Evolutionary conservation across 2,888 invertebrate species (phyloP), one percentile per base, ranked within the genome.

Genomic region (Cataglyphis albicans): DNA sequence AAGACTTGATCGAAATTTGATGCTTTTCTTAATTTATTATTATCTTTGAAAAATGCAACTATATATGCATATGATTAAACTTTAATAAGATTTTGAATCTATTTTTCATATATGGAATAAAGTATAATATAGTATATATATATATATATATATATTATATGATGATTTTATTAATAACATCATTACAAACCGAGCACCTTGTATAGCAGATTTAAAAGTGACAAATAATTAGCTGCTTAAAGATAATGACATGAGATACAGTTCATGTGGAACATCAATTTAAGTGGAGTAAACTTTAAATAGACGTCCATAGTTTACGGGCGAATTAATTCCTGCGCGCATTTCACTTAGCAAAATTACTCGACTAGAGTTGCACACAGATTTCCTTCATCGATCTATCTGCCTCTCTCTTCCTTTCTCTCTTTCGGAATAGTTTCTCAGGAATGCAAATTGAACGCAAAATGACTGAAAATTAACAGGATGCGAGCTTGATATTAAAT

Each of bases 261-360:
- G 35, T 70, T 61, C 35, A 21, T 25, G 55, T 12, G 72, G 44
- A 55, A 59, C 72, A n/a, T 80, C 29, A 61, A 25, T 80, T 80
- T 80, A 80, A 80, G 59, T 61, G 59, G 44, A 59, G 70, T 59
- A 35, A 76, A 80, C 72, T 80, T 72, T 80, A 70, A 80, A 72
- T 80, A 72, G 72, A 48, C 59, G 59, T 59, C 29, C 44, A 59
- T 72, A 70, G 76, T 72, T 70, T 48, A 61, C 70, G 25, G 44
- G n/a, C 25, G 44, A 80, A 80, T 72, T 80, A 70, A 72, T 70
- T 48, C 55, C 78, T 61, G 59, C 32, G 59, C 25, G 59, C 12
- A 70, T 70, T 70, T 70, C 44, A 70, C 44, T 78, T 78, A 78
- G 78, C 59, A 48, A 59, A 78, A 78, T 78, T 78, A 78, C 44